Evolutionary conservation across 2,113 vertebrate genomes (phyloP), one percentile per base, ranked within the genome.

Genomic region (Mus pahari): DNA sequence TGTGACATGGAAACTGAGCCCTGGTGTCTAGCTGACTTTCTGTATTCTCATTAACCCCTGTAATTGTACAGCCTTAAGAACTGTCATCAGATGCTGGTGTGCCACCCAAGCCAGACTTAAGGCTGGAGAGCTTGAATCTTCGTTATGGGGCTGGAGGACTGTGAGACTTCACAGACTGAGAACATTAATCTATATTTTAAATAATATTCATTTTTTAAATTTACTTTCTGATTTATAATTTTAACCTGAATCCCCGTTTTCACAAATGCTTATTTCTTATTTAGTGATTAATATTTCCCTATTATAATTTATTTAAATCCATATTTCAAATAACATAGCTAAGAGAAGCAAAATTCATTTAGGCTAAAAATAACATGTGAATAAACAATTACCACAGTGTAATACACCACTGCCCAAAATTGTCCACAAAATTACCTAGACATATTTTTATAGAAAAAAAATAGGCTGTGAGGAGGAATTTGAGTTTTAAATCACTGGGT

Each of bases 401-500:
- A 73, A 45, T 71, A 78, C 0, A 3, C 19, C 39, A 71, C n/a
- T 31, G 31, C 74, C 82, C 60, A 86, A 84, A 90, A 91, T 42
- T 55, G 26, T 50, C 39, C 60, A 68, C 53, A 66, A 71, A 90
- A 58, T 91, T 78, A 45, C 16, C 2, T 62, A 42, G n/a, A 73
- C 22, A n/a, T 82, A 78, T 91, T 94, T 96, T 97, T 74, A 71
- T 70, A 87, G 64, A 64, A 73, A 95, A 31, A 79, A 95, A 96
- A 64, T 66, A 70, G 42, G 50, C 83, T 94, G 66, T 77, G 89
- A 97, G 90, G 90, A 78, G 58, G 90, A 98, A 95, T 97, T 97
- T 96, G 86, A 98, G 94, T 96, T 97, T 24, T 95, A 97, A 98
- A 98, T 96, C 94, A 96, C 96, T 5, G 31, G 77, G 84, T 97